Base-by-base conservation (phyloP, 1,140 invertebrate species). In the Heliconius hermathena region DNA sequence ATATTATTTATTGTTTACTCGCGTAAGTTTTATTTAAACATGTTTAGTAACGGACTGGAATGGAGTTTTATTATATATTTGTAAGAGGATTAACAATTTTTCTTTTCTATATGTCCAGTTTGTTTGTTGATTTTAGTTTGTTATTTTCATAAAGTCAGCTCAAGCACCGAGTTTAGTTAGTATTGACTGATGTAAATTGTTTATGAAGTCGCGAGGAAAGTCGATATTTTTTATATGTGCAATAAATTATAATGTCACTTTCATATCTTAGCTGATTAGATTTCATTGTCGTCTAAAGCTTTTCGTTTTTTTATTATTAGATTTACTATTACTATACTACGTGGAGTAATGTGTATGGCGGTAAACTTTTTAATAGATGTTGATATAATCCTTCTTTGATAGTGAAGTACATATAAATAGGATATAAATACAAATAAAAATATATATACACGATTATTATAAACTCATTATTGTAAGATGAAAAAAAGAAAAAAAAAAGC, bases 391-490 rank as follows among this genome's bases (percentile, higher is more conserved):
- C 89, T 90, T 93, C 90, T 94, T 91, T 88, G 84, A 88, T 93
- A 91, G 88, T 81, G 87, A 84, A 92, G 89, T 91, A 93, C 90
- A 93, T 92, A 91, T 88, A 89, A 90, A 89, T 93, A 93, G 93
- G 90, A 90, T 93, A 87, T 88, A 91, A 93, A 93, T 90, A 93
- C 88, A 91, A 94, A 94, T 92, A 94, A 94, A 94, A 94, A 94
- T 93, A 94, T 93, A 94, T 93, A 93, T 93, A 94, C 93, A 93
- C 91, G 85, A 92, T 87, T 92, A 93, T 87, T 92, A 83, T 92
- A 22, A 90, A 94, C 88, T 92, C 87, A 92, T 92, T 90, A 89
- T 83, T 89, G 87, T 93, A 93, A 89, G 88, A 89, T 89, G 89
- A 89, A 93, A 90, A 89, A 91, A 86, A 90, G 80, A 79, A 81